Percentiles rank a stretch among this genome's conserved stretches.
phyloP scores from a whole-genome alignment of 2,888 invertebrate genomes.

The Willowsia nigromaculata region DNA sequence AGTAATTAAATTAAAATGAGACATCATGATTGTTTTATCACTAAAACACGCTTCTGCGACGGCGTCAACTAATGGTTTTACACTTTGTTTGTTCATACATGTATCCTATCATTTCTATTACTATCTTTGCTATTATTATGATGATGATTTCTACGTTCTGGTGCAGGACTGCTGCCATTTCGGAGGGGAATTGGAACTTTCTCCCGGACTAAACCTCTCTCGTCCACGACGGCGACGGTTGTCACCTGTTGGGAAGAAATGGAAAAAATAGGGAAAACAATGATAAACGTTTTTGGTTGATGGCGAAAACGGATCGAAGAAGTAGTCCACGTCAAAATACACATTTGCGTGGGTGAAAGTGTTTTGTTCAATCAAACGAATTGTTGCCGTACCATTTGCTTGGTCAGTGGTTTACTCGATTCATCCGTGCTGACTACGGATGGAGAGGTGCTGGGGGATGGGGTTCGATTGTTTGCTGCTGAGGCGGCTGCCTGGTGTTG shows the following conservation, averaged over 20 bases:
- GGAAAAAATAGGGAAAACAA: conserved; percentile 1
- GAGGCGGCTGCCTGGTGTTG: conserved; percentile 29
- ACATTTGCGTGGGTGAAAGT: no score
- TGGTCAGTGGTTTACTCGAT: conserved; percentile 50
- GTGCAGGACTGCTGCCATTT: conserved; percentile 61
- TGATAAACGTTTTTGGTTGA: background rate
- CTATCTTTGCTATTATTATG: conserved; percentile 12
- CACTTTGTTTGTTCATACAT: conserved; percentile 39
- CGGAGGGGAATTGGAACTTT: conserved; percentile 43
- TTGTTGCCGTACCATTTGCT: conserved; percentile 51
- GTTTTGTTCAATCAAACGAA: background rate
- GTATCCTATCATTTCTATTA: conserved; percentile 61
- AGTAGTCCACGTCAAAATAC: background rate
- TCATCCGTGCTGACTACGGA: conserved; percentile 62
- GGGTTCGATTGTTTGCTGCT: conserved; percentile 49
- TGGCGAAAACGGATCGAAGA: background rate
- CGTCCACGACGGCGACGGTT: conserved; percentile 65
- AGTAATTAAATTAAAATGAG: background rate
- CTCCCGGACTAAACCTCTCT: conserved; percentile 56
- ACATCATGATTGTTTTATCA: conserved; percentile 11
- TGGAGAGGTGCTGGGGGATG: conserved; percentile 60
- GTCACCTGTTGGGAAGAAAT: conserved; percentile 48
- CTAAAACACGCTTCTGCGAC: conserved; percentile 20
- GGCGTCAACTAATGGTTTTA: background rate
- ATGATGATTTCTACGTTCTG: conserved; percentile 29